Conservation (phyloP, 2,888 invertebrate species). For the Cerastis leucographa region DNA sequence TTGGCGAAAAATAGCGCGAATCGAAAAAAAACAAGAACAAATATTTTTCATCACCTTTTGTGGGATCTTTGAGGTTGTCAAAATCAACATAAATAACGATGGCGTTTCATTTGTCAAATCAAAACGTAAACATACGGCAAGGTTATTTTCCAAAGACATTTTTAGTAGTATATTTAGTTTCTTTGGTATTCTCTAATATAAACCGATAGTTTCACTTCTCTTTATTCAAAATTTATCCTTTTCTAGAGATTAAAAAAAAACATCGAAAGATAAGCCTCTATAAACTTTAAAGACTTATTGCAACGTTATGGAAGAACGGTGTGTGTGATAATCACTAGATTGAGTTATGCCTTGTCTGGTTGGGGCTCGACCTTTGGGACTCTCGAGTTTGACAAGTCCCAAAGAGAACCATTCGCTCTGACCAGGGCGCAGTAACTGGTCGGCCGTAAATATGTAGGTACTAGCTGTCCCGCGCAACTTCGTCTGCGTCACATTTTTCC, state of each 20-base stretch:
- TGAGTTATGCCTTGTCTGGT: too few relatives aligned
- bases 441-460: too few relatives aligned
- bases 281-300: too few relatives aligned
- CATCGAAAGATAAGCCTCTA: not conserved
- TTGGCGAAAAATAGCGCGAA: not conserved
- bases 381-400: too few relatives aligned
- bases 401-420: too few relatives aligned
- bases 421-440: too few relatives aligned
- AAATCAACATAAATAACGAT: not conserved
- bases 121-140: not conserved
- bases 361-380: too few relatives aligned
- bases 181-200: not conserved
- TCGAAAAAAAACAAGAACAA: not conserved
- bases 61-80: not conserved
- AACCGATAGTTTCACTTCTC: not conserved
- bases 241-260: not conserved
- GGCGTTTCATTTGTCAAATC: not conserved
- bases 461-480: too few relatives aligned
- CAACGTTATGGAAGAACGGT: too few relatives aligned
- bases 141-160: not conserved
- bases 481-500: too few relatives aligned
- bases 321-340: too few relatives aligned
- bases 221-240: not conserved
- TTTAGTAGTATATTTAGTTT: not conserved
- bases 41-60: not conserved